Evolutionary conservation across 2,113 vertebrate species (phyloP).

Genomic region (Paraplagusia blochii): DNA sequence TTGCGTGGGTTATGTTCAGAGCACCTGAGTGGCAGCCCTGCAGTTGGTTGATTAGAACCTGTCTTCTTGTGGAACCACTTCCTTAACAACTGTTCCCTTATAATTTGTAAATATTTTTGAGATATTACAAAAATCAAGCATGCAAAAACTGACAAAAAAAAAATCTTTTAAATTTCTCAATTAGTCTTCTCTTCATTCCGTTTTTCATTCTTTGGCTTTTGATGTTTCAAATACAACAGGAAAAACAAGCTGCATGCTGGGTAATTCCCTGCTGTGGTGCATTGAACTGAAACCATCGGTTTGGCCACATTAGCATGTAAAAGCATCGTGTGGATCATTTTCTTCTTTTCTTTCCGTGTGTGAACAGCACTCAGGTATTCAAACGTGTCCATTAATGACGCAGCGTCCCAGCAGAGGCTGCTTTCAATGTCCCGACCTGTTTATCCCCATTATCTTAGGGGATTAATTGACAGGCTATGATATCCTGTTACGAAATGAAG

Average conservation of each 20-base stretch:
- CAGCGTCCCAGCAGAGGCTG: constrained; percentile 11
- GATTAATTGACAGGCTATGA: constrained; percentile 38
- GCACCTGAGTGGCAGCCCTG: no score
- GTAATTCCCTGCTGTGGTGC: neutral
- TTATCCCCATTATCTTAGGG: constrained; percentile 36
- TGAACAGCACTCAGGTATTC: constrained; percentile 32
- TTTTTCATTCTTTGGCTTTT: constrained; percentile 9
- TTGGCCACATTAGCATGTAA: constrained; percentile 20
- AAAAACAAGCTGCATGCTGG: constrained; percentile 8
- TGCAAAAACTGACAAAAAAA: no score
- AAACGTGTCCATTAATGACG: constrained; percentile 43
- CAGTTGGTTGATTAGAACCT: no score
- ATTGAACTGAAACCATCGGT: constrained; percentile 21
- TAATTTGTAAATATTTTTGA: no score
- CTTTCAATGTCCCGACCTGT: constrained; percentile 38
- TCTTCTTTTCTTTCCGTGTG: constrained; percentile 24
- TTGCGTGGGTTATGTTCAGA: no score
- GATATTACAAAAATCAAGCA: no score
- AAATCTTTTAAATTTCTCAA: no score
- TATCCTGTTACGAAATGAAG: constrained; percentile 55
- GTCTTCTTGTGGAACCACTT: no score
- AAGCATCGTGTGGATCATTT: constrained; percentile 4
- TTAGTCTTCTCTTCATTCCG: neutral
- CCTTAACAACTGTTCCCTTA: no score
- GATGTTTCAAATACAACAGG: constrained; percentile 11